Evolutionary conservation across 2,797 vertebrate genomes (phyloP).

Genomic region (Gallinago nigripennis): DNA sequence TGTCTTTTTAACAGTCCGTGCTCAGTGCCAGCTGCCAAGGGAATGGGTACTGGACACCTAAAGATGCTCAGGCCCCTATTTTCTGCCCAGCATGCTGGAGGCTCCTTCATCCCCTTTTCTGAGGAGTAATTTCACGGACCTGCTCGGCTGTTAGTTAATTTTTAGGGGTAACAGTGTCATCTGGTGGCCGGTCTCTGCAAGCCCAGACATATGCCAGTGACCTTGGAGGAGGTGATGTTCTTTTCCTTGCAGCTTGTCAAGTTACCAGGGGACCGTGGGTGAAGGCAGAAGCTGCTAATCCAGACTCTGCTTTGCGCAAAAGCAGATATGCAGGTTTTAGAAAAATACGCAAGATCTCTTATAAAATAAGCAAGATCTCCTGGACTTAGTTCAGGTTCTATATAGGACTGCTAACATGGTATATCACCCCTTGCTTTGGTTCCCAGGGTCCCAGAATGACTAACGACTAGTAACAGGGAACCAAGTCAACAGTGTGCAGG

Average conservation of each 20-base stretch:
- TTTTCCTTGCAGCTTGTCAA: too few relatives aligned
- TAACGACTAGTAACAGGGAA: background rate
- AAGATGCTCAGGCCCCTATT: background rate
- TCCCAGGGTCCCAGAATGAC: background rate
- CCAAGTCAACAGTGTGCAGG: background rate
- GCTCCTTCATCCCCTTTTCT: background rate
- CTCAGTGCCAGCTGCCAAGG: background rate
- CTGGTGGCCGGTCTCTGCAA: conserved; percentile 39
- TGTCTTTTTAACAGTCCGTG: fast-evolving
- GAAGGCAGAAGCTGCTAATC: background rate
- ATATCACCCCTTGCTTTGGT: background rate
- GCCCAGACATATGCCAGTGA: background rate
- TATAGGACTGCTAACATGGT: background rate
- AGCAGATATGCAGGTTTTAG: background rate
- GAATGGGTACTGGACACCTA: background rate
- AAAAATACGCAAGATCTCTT: background rate
- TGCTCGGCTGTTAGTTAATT: fast-evolving
- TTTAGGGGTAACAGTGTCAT: conserved; percentile 31
- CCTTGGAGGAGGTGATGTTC: fast-evolving
- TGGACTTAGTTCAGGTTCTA: background rate
- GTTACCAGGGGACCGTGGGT: background rate
- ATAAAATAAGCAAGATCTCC: too few relatives aligned
- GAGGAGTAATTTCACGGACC: fast-evolving
- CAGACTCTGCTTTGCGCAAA: background rate
- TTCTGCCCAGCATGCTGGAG: fast-evolving